These are phyloP conservation scores for Hystrix cristata DNA, from an alignment of 2,113 vertebrate genomes.

Conservation along the genomic window DNA sequence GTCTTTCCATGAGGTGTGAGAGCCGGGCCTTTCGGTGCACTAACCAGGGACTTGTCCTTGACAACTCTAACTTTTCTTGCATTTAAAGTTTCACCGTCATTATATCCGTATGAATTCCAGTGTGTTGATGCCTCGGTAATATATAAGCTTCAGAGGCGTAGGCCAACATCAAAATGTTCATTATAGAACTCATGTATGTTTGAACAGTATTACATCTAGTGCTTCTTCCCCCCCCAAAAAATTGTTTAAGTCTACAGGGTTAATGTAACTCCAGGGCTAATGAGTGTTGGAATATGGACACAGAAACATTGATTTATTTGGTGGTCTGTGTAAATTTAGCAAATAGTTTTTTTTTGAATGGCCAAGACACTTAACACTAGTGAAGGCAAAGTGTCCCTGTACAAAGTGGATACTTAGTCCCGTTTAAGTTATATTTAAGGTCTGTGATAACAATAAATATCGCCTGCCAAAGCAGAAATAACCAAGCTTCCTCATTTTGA, in stretches of 20 bases:
- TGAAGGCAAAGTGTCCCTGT: neutral
- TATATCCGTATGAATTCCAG: neutral
- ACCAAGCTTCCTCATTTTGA: neutral
- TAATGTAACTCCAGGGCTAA: neutral
- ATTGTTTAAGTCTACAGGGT: neutral
- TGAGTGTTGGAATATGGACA: neutral
- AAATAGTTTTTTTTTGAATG: neutral
- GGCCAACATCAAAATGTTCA: neutral
- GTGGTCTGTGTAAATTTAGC: neutral
- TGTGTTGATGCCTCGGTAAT: neutral
- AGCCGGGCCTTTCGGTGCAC: neutral
- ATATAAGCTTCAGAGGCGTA: neutral
- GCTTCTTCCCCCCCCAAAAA: conserved; percentile 54
- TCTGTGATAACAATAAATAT: neutral
- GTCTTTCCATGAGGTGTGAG: neutral
- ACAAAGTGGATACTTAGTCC: neutral
- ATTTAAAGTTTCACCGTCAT: neutral
- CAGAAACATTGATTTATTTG: neutral
- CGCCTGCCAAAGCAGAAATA: conserved; percentile 15
- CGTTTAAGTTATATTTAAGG: neutral
- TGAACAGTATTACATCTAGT: neutral
- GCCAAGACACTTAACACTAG: neutral
- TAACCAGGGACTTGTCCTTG: neutral
- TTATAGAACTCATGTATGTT: neutral
- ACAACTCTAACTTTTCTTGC: neutral